Percentiles rank a stretch among this genome's conserved stretches.
These are phyloP conservation scores for Tetragonula carbonaria DNA, from an alignment of 2,888 invertebrate genomes.

Conservation along the genomic window DNA sequence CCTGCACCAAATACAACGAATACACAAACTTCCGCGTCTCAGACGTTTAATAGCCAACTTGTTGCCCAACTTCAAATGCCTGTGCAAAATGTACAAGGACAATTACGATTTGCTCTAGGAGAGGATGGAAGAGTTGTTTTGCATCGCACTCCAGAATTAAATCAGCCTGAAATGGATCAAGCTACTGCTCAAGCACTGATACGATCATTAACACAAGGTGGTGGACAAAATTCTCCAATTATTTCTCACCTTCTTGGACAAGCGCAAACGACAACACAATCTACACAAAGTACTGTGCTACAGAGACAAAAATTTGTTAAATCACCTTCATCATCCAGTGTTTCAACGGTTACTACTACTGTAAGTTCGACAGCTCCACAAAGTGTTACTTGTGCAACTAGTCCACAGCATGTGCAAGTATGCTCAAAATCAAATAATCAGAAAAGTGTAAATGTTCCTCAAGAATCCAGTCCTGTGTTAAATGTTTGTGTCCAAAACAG, in stretches of 20 bases:
- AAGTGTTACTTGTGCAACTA: slow-evolving; percentile 71
- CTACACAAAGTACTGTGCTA: slow-evolving; percentile 58
- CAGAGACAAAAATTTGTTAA: slow-evolving; percentile 76
- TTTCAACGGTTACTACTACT: slow-evolving; percentile 59
- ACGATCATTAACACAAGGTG: slow-evolving; percentile 79
- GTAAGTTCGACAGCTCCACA: slow-evolving; percentile 72
- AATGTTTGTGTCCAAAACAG: slow-evolving; percentile 65
- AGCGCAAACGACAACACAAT: slow-evolving; percentile 74
- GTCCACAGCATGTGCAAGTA: slow-evolving; percentile 77
- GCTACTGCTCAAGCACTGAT: slow-evolving; percentile 82
- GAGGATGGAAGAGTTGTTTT: slow-evolving; percentile 89
- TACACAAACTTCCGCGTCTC: slow-evolving; percentile 68
- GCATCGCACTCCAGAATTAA: slow-evolving; percentile 86
- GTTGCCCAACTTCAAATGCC: slow-evolving; percentile 86
- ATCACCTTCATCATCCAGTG: slow-evolving; percentile 69
- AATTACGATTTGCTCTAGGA: slow-evolving; percentile 87
- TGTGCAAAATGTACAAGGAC: slow-evolving; percentile 84
- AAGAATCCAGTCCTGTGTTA: slow-evolving; percentile 63
- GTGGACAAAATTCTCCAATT: slow-evolving; percentile 81
- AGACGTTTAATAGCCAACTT: slow-evolving; percentile 79
- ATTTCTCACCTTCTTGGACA: slow-evolving; percentile 81
- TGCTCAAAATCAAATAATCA: slow-evolving; percentile 71
- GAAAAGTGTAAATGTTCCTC: slow-evolving; percentile 67
- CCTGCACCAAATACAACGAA: slow-evolving; percentile 78
- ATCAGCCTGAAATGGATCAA: slow-evolving; percentile 82